Base-by-base conservation (phyloP, 2,888 invertebrate species). In the Glaucopsyche alexis region DNA sequence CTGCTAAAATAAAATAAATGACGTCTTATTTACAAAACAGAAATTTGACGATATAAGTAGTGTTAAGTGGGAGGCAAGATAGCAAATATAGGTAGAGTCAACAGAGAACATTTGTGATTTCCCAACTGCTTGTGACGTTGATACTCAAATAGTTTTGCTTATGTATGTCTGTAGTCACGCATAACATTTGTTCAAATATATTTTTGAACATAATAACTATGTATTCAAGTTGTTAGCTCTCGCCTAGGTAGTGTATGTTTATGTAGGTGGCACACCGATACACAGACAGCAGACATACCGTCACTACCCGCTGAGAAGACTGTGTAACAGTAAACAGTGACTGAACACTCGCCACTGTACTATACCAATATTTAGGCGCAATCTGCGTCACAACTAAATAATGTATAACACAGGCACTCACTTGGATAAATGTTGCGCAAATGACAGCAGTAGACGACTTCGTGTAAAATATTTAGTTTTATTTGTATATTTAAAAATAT, bases 311-410 rank as follows among this genome's bases (percentile, higher is more conserved):
- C 29, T 29, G 42, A 4, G 6, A 42, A 42, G 47, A 47, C 47
- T 11, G 47, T 47, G 8, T 19, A 45, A 71, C 60, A 40, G 6
- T 6, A 40, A 40, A 5, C 40, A 38, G 65, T 16, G 50, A 14
- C 72, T 72, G 66, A 72, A 42, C 72, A 16, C 60, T 66, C 3
- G 29, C 29, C 29, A 29, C 29, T 4, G 1, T 29, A 29, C 29
- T 29, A 52, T 49, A 69, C 69, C 19, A 72, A 66, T 72, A 72
- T 72, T 72, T 72, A 29, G 52, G 66, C 19, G 13, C 42, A n/a
- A 49, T 19, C 50, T 72, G 72, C 72, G 66, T 72, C 66, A 72
- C 49, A 65, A 69, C 60, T 38, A 7, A 60, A 60, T 60, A 60
- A 14, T 29, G 29, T 60, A 16, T 38, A 9, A 60, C 29, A 13